These are phyloP conservation scores for Balaeniceps rex DNA, from an alignment of 2,113 vertebrate species.

Conservation along the genomic window DNA sequence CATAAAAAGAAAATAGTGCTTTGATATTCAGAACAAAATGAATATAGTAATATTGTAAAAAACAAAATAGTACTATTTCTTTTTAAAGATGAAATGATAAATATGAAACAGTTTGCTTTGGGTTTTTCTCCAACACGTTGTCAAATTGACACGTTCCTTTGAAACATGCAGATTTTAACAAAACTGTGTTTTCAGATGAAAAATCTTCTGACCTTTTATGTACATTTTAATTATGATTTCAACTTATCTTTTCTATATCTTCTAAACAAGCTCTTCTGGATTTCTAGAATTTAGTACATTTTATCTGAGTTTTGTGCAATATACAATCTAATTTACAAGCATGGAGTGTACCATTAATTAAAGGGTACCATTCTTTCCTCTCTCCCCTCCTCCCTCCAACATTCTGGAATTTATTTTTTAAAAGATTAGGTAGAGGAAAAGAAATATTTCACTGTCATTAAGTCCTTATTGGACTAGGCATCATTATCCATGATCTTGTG, in stretches of 20 bases:
- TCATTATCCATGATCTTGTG: not conserved
- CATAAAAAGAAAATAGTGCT: not conserved
- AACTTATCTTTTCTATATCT: not conserved
- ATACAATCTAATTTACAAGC: not conserved
- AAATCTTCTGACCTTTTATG: not conserved
- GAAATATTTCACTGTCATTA: not conserved
- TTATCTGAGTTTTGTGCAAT: not conserved
- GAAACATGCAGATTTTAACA: not conserved
- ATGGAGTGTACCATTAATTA: not conserved
- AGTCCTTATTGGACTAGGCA: not conserved
- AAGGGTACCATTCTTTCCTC: not conserved
- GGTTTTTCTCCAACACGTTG: not conserved
- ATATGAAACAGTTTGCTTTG: not conserved
- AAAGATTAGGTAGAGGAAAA: not conserved
- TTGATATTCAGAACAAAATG: not conserved
- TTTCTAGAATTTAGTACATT: not conserved
- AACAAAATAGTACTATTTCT: not conserved
- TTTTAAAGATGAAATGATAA: not conserved
- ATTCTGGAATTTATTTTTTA: not conserved
- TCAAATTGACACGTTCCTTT: not conserved
- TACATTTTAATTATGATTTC: not conserved
- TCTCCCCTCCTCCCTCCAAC: fast-evolving
- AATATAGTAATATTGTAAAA: not conserved
- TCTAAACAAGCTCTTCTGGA: not conserved
- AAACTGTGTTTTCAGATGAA: not conserved